These are phyloP conservation scores for Drosophila tropicalis DNA, from an alignment of 1,140 invertebrate genomes.

Conservation along the genomic window DNA sequence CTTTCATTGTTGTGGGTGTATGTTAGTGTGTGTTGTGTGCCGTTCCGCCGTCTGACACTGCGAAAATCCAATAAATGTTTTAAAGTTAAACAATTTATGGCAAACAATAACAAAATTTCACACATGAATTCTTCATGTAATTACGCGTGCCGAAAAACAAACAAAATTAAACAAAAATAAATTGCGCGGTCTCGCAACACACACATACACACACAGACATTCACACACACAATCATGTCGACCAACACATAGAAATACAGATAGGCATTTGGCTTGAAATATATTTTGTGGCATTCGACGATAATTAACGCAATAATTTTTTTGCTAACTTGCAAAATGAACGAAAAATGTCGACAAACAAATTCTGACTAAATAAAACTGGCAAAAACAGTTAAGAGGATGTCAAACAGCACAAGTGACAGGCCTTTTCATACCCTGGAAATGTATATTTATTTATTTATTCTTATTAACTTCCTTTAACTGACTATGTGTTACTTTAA, in stretches of 20 bases:
- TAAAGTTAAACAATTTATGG: slow-evolving; percentile 53
- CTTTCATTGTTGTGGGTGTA: slow-evolving; percentile 29
- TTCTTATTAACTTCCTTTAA: no score
- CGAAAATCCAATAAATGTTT: slow-evolving; percentile 55
- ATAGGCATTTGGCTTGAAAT: slow-evolving; percentile 21
- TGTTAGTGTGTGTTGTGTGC: background rate
- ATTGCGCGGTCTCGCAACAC: slow-evolving; percentile 43
- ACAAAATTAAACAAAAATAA: slow-evolving; percentile 65
- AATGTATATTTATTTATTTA: no score
- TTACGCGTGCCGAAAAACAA: slow-evolving; percentile 65
- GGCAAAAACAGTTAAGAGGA: slow-evolving; percentile 1
- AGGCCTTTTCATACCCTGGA: slow-evolving; percentile 28
- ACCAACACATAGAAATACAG: slow-evolving; percentile 20
- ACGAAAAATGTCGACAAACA: slow-evolving; percentile 33
- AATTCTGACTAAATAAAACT: slow-evolving; percentile 4
- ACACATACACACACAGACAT: slow-evolving; percentile 13
- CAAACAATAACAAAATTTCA: slow-evolving; percentile 62
- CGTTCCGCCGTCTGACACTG: background rate
- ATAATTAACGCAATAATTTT: slow-evolving; percentile 77
- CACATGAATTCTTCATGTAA: slow-evolving; percentile 78
- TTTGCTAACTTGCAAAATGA: slow-evolving; percentile 62
- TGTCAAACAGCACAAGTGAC: no score
- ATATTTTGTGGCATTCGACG: slow-evolving; percentile 51
- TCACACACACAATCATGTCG: slow-evolving; percentile 21
- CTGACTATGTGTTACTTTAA: no score